Percentiles rank a stretch among this genome's conserved stretches.
Evolutionary conservation across 1,140 invertebrate genomes (phyloP).

Genomic region (Ephestia elutella): DNA sequence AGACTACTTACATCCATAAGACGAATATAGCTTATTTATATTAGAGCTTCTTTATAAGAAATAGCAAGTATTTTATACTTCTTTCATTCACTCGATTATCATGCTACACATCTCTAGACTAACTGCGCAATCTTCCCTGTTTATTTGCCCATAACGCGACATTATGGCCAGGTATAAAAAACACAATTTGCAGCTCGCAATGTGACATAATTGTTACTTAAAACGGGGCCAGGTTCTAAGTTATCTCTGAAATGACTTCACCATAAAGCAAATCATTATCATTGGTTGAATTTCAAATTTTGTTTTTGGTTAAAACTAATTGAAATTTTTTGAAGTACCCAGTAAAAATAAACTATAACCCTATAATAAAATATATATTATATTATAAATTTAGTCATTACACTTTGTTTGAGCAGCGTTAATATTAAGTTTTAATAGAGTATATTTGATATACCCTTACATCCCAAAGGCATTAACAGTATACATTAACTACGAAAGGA

Average conservation of each 20-base stretch:
- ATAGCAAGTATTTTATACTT: no score
- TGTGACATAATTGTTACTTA: neutral
- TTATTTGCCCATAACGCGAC: neutral
- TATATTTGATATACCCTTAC: neutral
- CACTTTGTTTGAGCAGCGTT: no score
- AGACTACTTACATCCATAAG: no score
- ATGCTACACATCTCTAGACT: neutral
- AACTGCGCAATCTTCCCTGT: constrained; percentile 1
- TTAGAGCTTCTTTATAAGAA: no score
- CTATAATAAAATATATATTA: no score
- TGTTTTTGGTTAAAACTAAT: no score
- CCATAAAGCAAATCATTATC: neutral
- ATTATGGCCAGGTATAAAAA: neutral
- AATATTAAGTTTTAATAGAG: no score
- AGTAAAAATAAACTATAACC: no score
- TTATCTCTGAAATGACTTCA: neutral
- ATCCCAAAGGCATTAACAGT: neutral
- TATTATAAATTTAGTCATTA: no score
- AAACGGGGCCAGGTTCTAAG: neutral
- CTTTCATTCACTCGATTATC: neutral
- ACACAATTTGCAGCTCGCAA: neutral
- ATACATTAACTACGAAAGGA: neutral
- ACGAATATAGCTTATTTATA: no score
- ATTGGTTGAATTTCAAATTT: no score
- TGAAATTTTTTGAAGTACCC: no score